These are phyloP conservation scores for Ericerus pela DNA, from an alignment of 1,140 invertebrate species.

Conservation along the genomic window DNA sequence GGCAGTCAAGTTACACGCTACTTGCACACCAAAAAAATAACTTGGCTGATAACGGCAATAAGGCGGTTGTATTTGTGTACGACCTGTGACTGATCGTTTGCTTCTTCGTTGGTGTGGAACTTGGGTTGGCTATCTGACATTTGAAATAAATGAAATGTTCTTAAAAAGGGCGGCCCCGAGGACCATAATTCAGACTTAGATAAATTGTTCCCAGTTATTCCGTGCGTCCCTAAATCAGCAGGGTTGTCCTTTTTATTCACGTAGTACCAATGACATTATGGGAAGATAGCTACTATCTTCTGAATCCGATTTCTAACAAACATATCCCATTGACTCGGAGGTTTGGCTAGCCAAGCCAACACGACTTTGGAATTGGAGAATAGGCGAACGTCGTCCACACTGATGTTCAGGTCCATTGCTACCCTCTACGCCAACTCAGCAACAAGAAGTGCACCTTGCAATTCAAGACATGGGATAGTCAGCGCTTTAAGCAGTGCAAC, in stretches of 20 bases:
- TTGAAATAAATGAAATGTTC: not conserved
- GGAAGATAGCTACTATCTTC: not conserved
- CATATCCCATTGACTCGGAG: constrained; percentile 16
- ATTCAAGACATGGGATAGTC: constrained; percentile 30
- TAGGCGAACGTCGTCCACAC: not conserved
- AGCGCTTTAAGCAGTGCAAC: constrained; percentile 28
- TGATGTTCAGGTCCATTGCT: constrained; percentile 13
- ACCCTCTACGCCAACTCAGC: constrained; percentile 20
- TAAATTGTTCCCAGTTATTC: not conserved
- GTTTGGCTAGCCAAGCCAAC: constrained; percentile 22
- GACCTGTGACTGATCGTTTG: not conserved
- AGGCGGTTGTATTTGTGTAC: not conserved
- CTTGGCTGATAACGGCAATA: not conserved
- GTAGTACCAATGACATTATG: constrained; percentile 11
- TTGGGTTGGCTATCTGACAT: not conserved
- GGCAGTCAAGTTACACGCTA: not conserved
- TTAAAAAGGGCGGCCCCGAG: not conserved
- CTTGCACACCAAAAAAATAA: not conserved
- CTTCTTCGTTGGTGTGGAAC: not conserved
- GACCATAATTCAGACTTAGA: not conserved
- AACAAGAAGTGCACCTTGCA: constrained; percentile 27
- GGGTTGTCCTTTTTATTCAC: not conserved
- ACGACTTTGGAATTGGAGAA: constrained; percentile 9
- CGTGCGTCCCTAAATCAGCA: constrained; percentile 11
- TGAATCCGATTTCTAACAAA: not conserved